These are phyloP conservation scores for Artibeus jamaicensis DNA, from an alignment of 2,797 vertebrate genomes.

Conservation along the genomic window DNA sequence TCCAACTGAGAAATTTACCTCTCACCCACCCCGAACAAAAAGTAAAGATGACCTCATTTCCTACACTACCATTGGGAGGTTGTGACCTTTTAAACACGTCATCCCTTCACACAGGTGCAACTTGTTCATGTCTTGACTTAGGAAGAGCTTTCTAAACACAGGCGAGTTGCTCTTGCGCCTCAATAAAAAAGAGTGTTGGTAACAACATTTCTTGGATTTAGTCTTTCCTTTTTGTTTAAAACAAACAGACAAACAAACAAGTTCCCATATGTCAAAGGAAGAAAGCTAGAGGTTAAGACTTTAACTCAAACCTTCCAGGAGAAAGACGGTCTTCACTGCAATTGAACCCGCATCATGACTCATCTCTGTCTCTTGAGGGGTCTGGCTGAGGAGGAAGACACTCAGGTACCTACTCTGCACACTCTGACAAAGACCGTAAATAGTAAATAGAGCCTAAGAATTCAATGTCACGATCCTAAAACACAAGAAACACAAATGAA, in stretches of 20 bases:
- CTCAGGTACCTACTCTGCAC: neutral
- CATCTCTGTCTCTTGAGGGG: neutral
- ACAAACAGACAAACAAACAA: neutral
- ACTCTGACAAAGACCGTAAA: neutral
- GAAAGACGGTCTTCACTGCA: neutral
- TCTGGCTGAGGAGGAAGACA: neutral
- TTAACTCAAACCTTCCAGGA: slow-evolving; percentile 6
- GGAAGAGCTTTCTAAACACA: neutral
- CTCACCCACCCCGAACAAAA: neutral
- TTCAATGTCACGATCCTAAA: neutral
- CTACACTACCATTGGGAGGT: neutral
- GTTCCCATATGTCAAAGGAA: neutral
- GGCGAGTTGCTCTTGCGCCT: neutral
- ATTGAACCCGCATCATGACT: neutral
- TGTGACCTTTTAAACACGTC: neutral
- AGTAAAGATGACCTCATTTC: slow-evolving; percentile 44
- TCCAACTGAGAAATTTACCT: neutral
- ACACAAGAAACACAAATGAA: slow-evolving; percentile 12
- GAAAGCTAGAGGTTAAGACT: neutral
- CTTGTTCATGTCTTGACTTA: neutral
- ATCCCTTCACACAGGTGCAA: slow-evolving; percentile 18
- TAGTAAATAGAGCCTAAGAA: slow-evolving; percentile 17
- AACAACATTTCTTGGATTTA: slow-evolving; percentile 20
- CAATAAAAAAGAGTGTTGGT: slow-evolving; percentile 41
- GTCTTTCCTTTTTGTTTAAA: slow-evolving; percentile 27